Evolutionary conservation across 2,797 vertebrate species (phyloP).

Genomic region (Antennarius maculatus): DNA sequence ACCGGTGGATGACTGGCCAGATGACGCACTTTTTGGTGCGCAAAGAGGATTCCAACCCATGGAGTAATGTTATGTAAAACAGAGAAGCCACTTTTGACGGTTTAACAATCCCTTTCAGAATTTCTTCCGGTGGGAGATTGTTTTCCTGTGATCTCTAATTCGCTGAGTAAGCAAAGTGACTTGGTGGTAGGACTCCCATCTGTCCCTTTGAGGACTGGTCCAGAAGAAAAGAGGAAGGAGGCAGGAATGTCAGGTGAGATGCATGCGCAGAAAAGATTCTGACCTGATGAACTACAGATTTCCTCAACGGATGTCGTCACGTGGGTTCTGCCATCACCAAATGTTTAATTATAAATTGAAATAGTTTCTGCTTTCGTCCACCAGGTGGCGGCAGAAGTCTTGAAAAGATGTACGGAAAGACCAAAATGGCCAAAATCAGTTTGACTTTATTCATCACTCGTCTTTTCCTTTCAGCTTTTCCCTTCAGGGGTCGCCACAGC

Average conservation of each 20-base stretch:
- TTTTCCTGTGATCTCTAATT: background rate
- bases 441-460: too few species aligned
- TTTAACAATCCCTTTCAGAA: background rate
- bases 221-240: background rate
- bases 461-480: too few species aligned
- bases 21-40: constrained; percentile 35
- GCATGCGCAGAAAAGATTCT: background rate
- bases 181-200: constrained; percentile 48
- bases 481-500: too few species aligned
- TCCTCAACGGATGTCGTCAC: background rate
- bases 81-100: background rate
- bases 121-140: rapidly evolving
- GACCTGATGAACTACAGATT: constrained; percentile 7
- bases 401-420: background rate
- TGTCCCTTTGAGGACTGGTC: constrained; percentile 49
- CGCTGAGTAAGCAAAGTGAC: constrained; percentile 31
- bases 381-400: constrained; percentile 47
- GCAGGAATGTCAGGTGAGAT: background rate
- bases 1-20: constrained; percentile 44
- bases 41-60: constrained; percentile 9
- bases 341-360: constrained; percentile 1
- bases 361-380: constrained; percentile 2
- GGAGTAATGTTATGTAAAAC: constrained; percentile 3
- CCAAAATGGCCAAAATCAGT: background rate
- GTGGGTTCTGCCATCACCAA: background rate